These are phyloP conservation scores for Aphaenogaster rudis DNA, from an alignment of 1,140 invertebrate genomes.

Conservation along the genomic window DNA sequence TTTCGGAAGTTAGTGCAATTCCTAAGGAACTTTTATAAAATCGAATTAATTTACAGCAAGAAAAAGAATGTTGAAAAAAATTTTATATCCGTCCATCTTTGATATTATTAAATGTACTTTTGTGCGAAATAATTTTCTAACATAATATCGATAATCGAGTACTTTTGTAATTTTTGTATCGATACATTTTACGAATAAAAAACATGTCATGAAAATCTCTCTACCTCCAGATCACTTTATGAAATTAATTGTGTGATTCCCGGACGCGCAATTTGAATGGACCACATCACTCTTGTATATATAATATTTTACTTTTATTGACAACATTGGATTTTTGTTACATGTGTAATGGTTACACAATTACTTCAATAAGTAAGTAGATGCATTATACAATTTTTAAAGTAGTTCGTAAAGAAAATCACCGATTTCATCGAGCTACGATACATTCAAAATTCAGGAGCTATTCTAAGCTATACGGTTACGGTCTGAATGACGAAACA, in stretches of 20 bases:
- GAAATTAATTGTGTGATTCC: not conserved
- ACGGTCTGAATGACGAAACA: slow-evolving; percentile 29
- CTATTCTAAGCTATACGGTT: slow-evolving; percentile 44
- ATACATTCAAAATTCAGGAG: slow-evolving; percentile 69
- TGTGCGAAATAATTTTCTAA: not conserved
- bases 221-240: not conserved
- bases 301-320: slow-evolving; percentile 83
- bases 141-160: slow-evolving; percentile 14
- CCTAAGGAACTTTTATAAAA: not conserved
- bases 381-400: slow-evolving; percentile 80
- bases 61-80: not conserved
- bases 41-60: not conserved
- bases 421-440: slow-evolving; percentile 67
- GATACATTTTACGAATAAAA: slow-evolving; percentile 56
- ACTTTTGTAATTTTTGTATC: slow-evolving; percentile 65
- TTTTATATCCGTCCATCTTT: slow-evolving; percentile 58
- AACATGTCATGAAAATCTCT: slow-evolving; percentile 4
- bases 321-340: slow-evolving; percentile 84
- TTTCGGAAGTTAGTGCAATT: slow-evolving; percentile 23
- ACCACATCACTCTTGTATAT: slow-evolving; percentile 42
- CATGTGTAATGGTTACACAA: slow-evolving; percentile 82
- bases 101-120: slow-evolving; percentile 32
- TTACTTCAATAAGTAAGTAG: slow-evolving; percentile 79
- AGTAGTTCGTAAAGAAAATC: slow-evolving; percentile 74
- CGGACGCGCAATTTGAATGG: not conserved